Percentiles rank a stretch among this genome's conserved stretches.
Conservation (phyloP, 2,113 vertebrate genomes). For the Upupa epops region DNA sequence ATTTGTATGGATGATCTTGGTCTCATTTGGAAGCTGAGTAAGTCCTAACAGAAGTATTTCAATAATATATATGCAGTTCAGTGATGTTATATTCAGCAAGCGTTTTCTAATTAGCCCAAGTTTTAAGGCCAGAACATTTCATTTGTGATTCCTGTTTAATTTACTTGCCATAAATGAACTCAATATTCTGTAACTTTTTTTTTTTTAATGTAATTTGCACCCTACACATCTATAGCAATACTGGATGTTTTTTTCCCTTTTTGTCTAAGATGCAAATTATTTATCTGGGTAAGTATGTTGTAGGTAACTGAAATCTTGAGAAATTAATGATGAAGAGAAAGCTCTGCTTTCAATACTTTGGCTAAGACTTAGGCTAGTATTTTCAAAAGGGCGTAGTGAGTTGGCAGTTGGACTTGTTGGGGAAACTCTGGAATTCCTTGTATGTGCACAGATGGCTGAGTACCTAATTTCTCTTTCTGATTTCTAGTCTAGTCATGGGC, state of each 20-base stretch:
- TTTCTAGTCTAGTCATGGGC: not conserved
- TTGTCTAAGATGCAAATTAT: not conserved
- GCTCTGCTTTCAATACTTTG: not conserved
- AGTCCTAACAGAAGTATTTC: constrained; percentile 4
- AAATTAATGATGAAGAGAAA: not conserved
- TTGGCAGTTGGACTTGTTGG: not conserved
- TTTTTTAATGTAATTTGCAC: not conserved
- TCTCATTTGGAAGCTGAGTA: constrained; percentile 34
- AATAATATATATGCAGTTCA: not conserved
- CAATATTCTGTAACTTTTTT: not conserved
- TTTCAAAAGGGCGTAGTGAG: not conserved
- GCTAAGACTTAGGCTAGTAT: not conserved
- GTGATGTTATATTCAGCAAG: not conserved
- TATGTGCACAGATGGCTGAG: not conserved
- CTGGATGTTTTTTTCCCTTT: not conserved
- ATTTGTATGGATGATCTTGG: not conserved
- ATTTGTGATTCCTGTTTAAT: constrained; percentile 6
- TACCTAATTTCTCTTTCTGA: not conserved
- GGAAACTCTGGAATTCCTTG: not conserved
- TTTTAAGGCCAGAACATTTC: not conserved
- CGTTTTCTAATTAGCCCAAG: constrained; percentile 14
- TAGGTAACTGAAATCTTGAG: not conserved
- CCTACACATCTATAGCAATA: not conserved
- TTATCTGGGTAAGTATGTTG: not conserved
- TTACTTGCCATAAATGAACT: not conserved